phyloP scores from a whole-genome alignment of 2,113 vertebrate genomes.

The Peromyscus leucopus region DNA sequence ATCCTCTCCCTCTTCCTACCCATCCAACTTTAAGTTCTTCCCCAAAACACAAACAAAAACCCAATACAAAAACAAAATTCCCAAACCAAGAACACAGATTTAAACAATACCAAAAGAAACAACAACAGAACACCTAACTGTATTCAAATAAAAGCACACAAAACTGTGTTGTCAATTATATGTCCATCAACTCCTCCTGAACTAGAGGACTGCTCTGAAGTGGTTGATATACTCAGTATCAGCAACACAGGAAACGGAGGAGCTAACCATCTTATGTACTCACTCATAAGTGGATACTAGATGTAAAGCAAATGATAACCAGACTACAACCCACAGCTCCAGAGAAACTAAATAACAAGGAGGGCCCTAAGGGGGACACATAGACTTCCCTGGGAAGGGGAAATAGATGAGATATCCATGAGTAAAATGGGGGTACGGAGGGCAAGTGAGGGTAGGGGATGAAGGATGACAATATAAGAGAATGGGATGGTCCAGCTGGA shows the following conservation, averaged over 20 bases:
- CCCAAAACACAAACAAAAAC: neutral
- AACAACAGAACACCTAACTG: neutral
- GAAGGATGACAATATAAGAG: no score
- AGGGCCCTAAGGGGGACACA: no score
- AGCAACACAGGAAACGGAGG: neutral
- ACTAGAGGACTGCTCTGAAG: neutral
- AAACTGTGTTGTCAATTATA: neutral
- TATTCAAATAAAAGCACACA: neutral
- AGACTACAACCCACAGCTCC: no score
- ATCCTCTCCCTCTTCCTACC: neutral
- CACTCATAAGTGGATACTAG: no score
- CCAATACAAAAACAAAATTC: neutral
- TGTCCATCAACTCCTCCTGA: neutral
- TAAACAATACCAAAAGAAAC: neutral
- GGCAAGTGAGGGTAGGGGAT: no score
- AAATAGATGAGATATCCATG: no score
- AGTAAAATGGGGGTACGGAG: no score
- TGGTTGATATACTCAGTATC: neutral
- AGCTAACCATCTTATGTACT: slow-evolving; percentile 70
- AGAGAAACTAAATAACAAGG: no score
- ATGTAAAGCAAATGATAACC: no score
- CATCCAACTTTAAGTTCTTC: neutral
- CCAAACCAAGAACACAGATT: neutral
- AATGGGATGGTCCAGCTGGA: no score
- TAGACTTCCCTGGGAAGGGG: no score